Conservation (phyloP, 2,797 vertebrate species). For the Graptemys geographica region DNA sequence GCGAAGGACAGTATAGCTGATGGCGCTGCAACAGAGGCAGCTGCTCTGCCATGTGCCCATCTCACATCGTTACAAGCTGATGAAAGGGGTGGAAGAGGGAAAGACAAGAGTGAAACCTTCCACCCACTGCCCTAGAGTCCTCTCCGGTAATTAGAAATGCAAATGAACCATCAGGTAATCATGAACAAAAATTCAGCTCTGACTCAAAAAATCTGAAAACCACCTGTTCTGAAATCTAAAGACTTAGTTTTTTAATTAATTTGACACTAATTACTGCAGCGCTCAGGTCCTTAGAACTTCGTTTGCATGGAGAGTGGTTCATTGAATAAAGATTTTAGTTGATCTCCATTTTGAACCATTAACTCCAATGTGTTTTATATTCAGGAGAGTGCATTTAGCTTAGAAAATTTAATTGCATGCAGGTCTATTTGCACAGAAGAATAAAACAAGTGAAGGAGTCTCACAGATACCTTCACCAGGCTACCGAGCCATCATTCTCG, state of each 20-base stretch:
- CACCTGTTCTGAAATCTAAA: slow-evolving; percentile 72
- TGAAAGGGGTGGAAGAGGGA: background rate
- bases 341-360: background rate
- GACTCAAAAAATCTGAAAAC: slow-evolving; percentile 6
- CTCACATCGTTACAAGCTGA: background rate
- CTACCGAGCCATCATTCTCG: background rate
- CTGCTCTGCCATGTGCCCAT: background rate
- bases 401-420: background rate
- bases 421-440: background rate
- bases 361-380: background rate
- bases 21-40: background rate
- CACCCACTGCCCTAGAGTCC: background rate
- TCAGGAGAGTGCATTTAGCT: accelerated
- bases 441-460: background rate
- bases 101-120: background rate
- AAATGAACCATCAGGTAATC: background rate
- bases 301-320: background rate
- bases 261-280: slow-evolving; percentile 63
- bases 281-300: slow-evolving; percentile 43
- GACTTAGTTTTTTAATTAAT: slow-evolving; percentile 78
- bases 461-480: background rate
- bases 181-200: background rate
- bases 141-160: background rate
- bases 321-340: slow-evolving; percentile 21
- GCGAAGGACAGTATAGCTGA: background rate